Evolutionary conservation across 2,888 invertebrate species (phyloP).

Genomic region (Drosophila borborema): DNA sequence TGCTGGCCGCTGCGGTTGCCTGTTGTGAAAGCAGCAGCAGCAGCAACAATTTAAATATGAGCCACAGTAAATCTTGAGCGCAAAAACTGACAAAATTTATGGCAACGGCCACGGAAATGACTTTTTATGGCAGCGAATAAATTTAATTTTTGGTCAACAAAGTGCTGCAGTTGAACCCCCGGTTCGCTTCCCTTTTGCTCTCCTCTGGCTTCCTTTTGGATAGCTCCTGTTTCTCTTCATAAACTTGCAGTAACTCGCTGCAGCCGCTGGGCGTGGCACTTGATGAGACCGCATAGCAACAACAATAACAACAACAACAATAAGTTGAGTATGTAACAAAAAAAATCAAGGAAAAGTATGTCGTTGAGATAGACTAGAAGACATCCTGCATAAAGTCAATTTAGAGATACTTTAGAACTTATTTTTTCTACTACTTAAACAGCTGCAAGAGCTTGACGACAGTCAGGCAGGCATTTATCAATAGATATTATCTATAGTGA

Average conservation of each 20-base stretch:
- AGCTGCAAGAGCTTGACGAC: not conserved
- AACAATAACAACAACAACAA: conserved; percentile 5
- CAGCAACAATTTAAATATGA: conserved; percentile 76
- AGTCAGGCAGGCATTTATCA: not conserved
- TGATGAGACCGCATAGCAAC: conserved; percentile 57
- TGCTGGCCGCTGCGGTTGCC: conserved; percentile 37
- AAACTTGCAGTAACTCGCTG: conserved; percentile 53
- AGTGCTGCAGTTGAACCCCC: conserved; percentile 45
- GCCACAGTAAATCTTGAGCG: conserved; percentile 74
- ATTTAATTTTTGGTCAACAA: conserved; percentile 81
- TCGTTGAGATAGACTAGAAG: not conserved
- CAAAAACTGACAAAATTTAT: conserved; percentile 77
- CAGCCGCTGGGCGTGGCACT: conserved; percentile 35
- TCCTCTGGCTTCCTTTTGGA: not conserved
- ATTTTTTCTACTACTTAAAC: no score
- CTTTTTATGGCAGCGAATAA: conserved; percentile 80
- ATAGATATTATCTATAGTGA: not conserved
- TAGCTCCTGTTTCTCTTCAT: conserved; percentile 57
- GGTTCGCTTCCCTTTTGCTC: not conserved
- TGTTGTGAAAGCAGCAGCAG: conserved; percentile 40
- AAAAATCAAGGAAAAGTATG: not conserved
- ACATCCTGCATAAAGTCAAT: not conserved
- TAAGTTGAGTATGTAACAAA: conserved; percentile 16
- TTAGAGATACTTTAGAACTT: not conserved
- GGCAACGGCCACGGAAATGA: conserved; percentile 79